Base-by-base conservation (phyloP, 1,140 invertebrate genomes). In the Hyposmocoma kahamanoa region DNA sequence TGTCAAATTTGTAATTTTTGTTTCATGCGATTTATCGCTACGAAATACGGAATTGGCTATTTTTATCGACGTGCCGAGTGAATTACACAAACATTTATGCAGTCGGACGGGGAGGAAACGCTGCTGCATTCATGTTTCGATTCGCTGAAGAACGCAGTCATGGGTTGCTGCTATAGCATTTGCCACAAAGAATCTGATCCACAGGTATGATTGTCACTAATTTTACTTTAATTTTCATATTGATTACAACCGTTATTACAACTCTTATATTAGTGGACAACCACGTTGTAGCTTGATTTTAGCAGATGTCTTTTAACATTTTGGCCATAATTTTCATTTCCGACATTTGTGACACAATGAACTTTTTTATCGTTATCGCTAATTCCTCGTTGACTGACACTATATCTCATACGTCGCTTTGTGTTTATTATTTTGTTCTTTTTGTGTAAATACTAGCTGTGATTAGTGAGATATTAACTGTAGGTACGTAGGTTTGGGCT, bases 171-270 rank as follows among this genome's bases (percentile, higher is more conserved):
- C 67, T 89, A 89, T 58, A 89, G 89, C 68, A 84, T 90, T 53
- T 90, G 89, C 54, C 87, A 89, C 54, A 88, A 90, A 64, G 89
- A 90, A 60, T 85, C 59, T 34, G 84, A 87, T 56, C 80, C 88
- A 17, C 89, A 90, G 88, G 87, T 41, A 41, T 20, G 20, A 36
- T 36, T 36, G 15, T 10, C 15, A 15, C 32, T 36, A 36, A 36
- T 36, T 36, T 26, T 36, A 17, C 18, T 36, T 1, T 6, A 8
- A 17, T 6, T 5, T 26, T 26, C 24, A 11, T 26, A 26, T 26
- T 6, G 11, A 26, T 26, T 11, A 26, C 24, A 26, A 6, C 11
- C 11, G 11, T 26, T 26, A 26, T 26, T 26, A 11, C 11, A 11
- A 26, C 11, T 26, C 5, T 5, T 26, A 26, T n/a, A n/a, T n/a